phyloP scores from a whole-genome alignment of 2,888 invertebrate species.

The Tuta absoluta region DNA sequence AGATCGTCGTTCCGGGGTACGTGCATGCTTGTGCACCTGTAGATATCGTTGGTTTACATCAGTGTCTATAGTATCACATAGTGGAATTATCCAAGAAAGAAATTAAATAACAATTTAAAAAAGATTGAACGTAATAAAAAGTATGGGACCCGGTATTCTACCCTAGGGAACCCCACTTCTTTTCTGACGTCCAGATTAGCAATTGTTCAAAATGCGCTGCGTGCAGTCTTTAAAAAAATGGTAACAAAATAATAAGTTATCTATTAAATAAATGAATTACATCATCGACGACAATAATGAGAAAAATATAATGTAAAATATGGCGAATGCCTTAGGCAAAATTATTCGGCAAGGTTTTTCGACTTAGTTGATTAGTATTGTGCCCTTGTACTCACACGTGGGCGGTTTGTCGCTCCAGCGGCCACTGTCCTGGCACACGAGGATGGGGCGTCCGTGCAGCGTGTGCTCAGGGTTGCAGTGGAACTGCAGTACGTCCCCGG shows the following conservation, averaged over 20 bases:
- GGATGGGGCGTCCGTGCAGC: conserved; percentile 94
- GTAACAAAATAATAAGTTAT: too few species aligned
- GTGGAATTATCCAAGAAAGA: too few species aligned
- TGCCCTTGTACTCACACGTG: conserved; percentile 83
- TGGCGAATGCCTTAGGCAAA: too few species aligned
- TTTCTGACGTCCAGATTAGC: background rate
- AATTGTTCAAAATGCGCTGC: background rate
- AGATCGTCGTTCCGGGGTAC: conserved; percentile 92
- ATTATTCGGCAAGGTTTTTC: too few species aligned
- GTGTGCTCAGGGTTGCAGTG: conserved; percentile 93
- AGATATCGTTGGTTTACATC: conserved; percentile 17
- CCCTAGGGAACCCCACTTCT: background rate
- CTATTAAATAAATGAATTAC: too few species aligned
- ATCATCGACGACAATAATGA: too few species aligned
- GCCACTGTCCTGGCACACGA: conserved; percentile 93
- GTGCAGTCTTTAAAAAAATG: background rate
- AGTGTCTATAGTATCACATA: too few species aligned
- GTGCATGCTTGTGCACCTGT: conserved; percentile 90
- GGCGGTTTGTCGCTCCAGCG: conserved; percentile 92
- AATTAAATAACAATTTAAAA: too few species aligned
- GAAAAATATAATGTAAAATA: too few species aligned
- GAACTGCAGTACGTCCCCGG: conserved; percentile 92
- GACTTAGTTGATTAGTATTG: too few species aligned
- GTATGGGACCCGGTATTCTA: background rate
- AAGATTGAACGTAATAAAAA: background rate